Evolutionary conservation across 2,888 invertebrate genomes (phyloP).

Genomic region (Xestia xanthographa): DNA sequence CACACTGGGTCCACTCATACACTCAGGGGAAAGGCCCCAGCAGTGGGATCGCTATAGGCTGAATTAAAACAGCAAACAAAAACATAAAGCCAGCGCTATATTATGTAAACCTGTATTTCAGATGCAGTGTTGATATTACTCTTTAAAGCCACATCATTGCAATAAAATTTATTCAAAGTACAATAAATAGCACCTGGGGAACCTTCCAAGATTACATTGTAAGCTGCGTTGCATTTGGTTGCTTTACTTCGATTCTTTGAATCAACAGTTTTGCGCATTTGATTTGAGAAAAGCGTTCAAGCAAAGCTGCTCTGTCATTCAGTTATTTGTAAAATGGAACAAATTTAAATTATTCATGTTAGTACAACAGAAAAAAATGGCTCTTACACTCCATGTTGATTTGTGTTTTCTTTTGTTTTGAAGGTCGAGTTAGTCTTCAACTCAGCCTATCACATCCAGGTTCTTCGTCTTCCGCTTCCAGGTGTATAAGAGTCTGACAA

Average conservation of each 20-base stretch:
- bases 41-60: not conserved
- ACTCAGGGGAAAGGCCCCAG: not conserved
- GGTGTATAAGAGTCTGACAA: not conserved
- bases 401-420: constrained; percentile 13
- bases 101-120: not conserved
- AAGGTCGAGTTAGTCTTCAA: constrained; percentile 2
- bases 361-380: not conserved
- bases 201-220: constrained; percentile 20
- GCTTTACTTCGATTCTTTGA: not conserved
- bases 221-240: constrained; percentile 8
- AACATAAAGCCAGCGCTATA: not conserved
- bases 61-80: not conserved
- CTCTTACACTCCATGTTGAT: constrained; percentile 40
- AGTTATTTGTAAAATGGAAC: constrained; percentile 3
- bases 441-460: not conserved
- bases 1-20: not conserved
- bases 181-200: constrained; percentile 21
- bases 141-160: constrained; percentile 16
- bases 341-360: constrained; percentile 12
- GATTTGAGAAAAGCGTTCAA: constrained; percentile 4
- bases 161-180: constrained; percentile 47
- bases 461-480: constrained; percentile 18
- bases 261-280: not conserved
- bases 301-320: not conserved
- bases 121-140: constrained; percentile 25